A percentile compares a stretch with the other conserved stretches of the same genome.
These are phyloP conservation scores for Drosophila tripunctata DNA, from an alignment of 2,888 invertebrate genomes.

Conservation along the genomic window DNA sequence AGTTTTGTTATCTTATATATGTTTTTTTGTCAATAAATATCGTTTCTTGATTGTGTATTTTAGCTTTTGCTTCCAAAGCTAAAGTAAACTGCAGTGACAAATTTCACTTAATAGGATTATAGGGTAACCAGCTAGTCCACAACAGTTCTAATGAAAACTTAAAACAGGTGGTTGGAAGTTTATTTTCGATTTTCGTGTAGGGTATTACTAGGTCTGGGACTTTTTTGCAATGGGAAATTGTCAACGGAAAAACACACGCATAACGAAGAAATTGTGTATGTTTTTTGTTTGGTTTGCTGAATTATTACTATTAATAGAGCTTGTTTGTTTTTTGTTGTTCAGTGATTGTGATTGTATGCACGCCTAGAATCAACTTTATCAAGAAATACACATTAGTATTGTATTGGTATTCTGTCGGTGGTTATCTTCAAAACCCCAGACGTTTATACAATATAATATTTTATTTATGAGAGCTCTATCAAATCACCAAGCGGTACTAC, in stretches of 20 bases:
- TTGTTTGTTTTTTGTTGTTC: constrained; percentile 11
- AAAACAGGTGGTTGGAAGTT: not conserved
- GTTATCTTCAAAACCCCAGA: constrained; percentile 33
- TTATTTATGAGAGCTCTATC: constrained; percentile 11
- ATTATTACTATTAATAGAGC: constrained; percentile 39
- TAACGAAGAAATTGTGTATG: too few species aligned
- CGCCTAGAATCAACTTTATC: constrained; percentile 34
- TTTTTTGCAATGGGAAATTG: constrained; percentile 4
- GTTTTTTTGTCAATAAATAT: too few species aligned
- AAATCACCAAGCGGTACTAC: constrained; percentile 24
- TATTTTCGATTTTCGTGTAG: not conserved
- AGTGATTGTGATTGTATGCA: constrained; percentile 28
- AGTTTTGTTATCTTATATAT: too few species aligned
- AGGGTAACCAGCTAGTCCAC: not conserved
- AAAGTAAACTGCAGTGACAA: too few species aligned
- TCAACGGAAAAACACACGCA: constrained; percentile 17
- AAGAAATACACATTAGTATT: constrained; percentile 13
- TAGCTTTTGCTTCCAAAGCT: too few species aligned
- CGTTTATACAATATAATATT: constrained; percentile 18
- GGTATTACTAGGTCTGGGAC: not conserved
- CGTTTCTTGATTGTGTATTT: too few species aligned
- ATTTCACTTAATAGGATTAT: not conserved
- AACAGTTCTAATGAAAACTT: not conserved
- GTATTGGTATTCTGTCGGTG: constrained; percentile 6
- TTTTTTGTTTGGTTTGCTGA: constrained; percentile 17